These are phyloP conservation scores for Sclerurus mexicanus DNA, from an alignment of 2,113 vertebrate species.

Conservation along the genomic window DNA sequence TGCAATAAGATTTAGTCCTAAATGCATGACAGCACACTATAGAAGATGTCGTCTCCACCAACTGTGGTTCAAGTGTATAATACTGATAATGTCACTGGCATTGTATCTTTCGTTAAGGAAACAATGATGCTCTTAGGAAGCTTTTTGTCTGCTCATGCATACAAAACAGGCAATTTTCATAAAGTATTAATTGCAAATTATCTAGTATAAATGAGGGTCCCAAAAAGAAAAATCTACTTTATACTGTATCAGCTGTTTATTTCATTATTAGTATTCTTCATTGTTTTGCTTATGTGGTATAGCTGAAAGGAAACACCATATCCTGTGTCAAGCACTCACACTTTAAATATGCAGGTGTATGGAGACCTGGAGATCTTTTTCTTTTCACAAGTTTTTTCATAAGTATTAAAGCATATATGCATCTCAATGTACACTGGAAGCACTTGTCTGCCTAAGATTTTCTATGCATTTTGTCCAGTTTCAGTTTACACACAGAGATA, in stretches of 20 bases:
- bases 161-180: constrained; percentile 38
- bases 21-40: constrained; percentile 53
- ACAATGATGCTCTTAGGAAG: constrained; percentile 39
- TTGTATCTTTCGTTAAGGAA: constrained; percentile 54
- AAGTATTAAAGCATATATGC: not conserved
- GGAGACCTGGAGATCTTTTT: not conserved
- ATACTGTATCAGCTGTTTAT: constrained; percentile 38
- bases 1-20: constrained; percentile 61
- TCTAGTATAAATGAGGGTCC: not conserved
- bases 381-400: not conserved
- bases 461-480: not conserved
- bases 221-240: constrained; percentile 18
- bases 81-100: constrained; percentile 39
- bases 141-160: constrained; percentile 28
- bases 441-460: not conserved
- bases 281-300: not conserved
- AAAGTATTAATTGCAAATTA: constrained; percentile 46
- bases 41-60: constrained; percentile 51
- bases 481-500: not conserved
- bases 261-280: constrained; percentile 35
- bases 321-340: not conserved
- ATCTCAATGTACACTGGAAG: not conserved
- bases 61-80: constrained; percentile 59
- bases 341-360: not conserved
- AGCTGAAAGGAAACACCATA: constrained; percentile 16